A percentile compares a stretch with the other conserved stretches of the same genome.
phyloP scores from a whole-genome alignment of 1,140 invertebrate species.

The Leptinotarsa defecta region DNA sequence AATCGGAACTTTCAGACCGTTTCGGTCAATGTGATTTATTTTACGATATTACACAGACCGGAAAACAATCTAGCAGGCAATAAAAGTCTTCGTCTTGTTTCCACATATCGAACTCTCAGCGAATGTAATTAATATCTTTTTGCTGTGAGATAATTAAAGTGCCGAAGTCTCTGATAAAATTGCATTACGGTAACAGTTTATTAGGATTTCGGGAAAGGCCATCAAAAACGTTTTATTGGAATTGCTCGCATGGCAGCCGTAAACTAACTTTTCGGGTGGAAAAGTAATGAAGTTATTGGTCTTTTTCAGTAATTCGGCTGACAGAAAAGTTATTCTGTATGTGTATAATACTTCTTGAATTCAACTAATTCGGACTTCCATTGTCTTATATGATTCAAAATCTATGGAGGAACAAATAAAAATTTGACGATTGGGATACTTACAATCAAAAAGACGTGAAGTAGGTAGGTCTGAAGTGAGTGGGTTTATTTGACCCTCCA shows the following conservation, averaged over 20 bases:
- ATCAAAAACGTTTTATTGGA: constrained; percentile 13
- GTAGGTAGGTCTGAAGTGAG: too few relatives aligned
- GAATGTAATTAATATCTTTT: constrained; percentile 20
- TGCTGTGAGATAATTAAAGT: constrained; percentile 9
- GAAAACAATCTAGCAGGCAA: not conserved
- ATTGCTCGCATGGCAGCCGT: not conserved
- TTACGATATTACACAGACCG: not conserved
- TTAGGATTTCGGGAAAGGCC: constrained; percentile 18
- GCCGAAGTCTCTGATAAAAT: constrained; percentile 9
- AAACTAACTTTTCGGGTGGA: constrained; percentile 6
- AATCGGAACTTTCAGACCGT: not conserved
- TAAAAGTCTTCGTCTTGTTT: constrained; percentile 5
- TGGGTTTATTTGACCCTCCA: too few relatives aligned
- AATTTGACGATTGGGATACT: too few relatives aligned
- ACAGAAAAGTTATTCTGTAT: too few relatives aligned
- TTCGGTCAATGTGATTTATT: not conserved
- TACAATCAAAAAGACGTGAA: too few relatives aligned
- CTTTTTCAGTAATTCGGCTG: not conserved
- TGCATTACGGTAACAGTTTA: constrained; percentile 8
- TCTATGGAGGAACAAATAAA: too few relatives aligned
- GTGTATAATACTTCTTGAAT: too few relatives aligned
- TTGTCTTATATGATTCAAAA: too few relatives aligned
- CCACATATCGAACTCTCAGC: constrained; percentile 3
- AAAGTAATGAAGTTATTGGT: constrained; percentile 1
- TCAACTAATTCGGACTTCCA: too few relatives aligned